A percentile compares a stretch with the other conserved stretches of the same genome.
phyloP scores from a whole-genome alignment of 2,797 vertebrate species.

The Xenentodon cancila region DNA sequence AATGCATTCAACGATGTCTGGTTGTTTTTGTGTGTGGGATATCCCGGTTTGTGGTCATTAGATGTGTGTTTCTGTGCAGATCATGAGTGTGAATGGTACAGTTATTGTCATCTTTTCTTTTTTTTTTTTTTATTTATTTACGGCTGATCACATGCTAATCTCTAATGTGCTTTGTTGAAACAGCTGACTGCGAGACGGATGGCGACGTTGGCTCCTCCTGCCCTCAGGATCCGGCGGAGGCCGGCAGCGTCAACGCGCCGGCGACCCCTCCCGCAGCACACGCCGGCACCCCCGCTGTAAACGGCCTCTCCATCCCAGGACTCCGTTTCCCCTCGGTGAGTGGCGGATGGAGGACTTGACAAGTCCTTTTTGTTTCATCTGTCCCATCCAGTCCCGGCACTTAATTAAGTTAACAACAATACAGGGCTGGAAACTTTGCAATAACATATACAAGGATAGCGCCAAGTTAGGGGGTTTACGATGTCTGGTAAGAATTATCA shows the following conservation, averaged over 20 bases:
- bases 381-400: slow-evolving; percentile 2
- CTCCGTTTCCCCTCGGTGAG: slow-evolving; percentile 89
- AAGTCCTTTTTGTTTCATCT: slow-evolving; percentile 4
- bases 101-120: slow-evolving; percentile 28
- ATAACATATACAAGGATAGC: neutral
- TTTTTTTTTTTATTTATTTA: too few relatives aligned
- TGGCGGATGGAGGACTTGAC: slow-evolving; percentile 11
- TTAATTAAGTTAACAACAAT: slow-evolving; percentile 14
- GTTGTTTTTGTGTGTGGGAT: slow-evolving; percentile 4
- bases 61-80: slow-evolving; percentile 2
- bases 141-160: slow-evolving; percentile 64
- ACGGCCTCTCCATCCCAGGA: slow-evolving; percentile 74
- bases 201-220: slow-evolving; percentile 93
- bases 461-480: neutral
- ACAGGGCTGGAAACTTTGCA: neutral
- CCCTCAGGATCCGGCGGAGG: slow-evolving; percentile 87
- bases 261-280: slow-evolving; percentile 51
- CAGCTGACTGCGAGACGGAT: slow-evolving; percentile 96
- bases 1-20: neutral
- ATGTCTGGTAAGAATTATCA: too few relatives aligned
- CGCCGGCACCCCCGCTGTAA: slow-evolving; percentile 51
- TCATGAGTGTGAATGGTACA: slow-evolving; percentile 1
- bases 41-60: slow-evolving; percentile 17
- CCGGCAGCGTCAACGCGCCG: slow-evolving; percentile 50
- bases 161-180: slow-evolving; percentile 64